Base-by-base conservation (phyloP, 2,797 vertebrate species). In the Hyperoplus immaculatus region DNA sequence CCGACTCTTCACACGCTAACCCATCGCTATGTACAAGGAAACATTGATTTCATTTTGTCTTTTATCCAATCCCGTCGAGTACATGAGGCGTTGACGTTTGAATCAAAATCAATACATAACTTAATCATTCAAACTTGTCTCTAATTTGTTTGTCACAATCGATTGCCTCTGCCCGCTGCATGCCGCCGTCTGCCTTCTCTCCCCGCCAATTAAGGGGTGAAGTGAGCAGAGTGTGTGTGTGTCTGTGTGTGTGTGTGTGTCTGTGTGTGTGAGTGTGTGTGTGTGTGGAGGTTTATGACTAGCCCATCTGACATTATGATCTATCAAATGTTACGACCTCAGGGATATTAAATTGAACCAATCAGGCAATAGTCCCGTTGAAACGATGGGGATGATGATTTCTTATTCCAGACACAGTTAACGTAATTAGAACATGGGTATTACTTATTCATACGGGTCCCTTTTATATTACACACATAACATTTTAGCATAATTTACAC, bases 121-220 rank as follows among this genome's bases (percentile, higher is more conserved):
- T 87, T 91, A 91, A 93, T 93, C 92, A 90, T 90, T 92, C 88
- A 90, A 88, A 89, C 85, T 78, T 71, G 4, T 84, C 89, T 90
- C 89, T 92, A 92, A 92, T 93, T 89, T 93, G 89, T 92, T 90
- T 89, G 92, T 91, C 88, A 90, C 87, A 75, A 92, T 93, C 84
- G 89, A 94, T 93, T 81, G 81, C 55, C 69, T 74, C 6, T 69
- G 80, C 77, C 87, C 2, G 69, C 29, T 61, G 75, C 55, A 1
- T 2, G 75, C 72, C 38, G 83, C 72, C 38, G 83, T 83, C 88
- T 82, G 77, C 66, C 78, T 29, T 67, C 65, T 61, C 47, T 76
- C 78, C 53, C 56, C 36, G 47, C 88, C 90, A 88, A 83, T 92
- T 91, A 87, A 78, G 77, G 82, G 66, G 76, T 78, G 83, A 88